Percentiles rank a stretch among this genome's conserved stretches.
Evolutionary conservation across 2,797 vertebrate genomes (phyloP).

Genomic region (Sorex maritimensis): DNA sequence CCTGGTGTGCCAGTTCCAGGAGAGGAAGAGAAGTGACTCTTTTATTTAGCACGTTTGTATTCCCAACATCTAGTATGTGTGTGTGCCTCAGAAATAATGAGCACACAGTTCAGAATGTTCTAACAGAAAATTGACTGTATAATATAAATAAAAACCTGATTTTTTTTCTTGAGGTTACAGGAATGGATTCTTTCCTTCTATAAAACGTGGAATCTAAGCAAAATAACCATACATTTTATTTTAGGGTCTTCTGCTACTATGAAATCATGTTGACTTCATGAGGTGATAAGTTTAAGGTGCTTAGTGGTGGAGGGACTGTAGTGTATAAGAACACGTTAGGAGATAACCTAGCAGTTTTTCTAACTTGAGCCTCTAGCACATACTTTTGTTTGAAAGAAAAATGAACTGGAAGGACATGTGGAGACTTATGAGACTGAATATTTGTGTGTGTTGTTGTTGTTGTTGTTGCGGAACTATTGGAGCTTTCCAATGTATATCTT

Average conservation of each 20-base stretch:
- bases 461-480: background rate
- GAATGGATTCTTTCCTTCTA: background rate
- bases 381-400: constrained; percentile 29
- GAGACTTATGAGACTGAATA: background rate
- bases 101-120: constrained; percentile 32
- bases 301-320: background rate
- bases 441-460: background rate
- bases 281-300: background rate
- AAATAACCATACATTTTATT: background rate
- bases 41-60: accelerated
- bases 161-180: background rate
- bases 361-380: background rate
- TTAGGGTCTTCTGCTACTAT: constrained; percentile 25
- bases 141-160: constrained; percentile 6
- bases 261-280: background rate
- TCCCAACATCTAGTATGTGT: background rate
- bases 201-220: background rate
- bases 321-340: background rate
- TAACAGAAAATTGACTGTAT: constrained; percentile 1
- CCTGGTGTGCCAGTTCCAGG: background rate
- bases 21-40: background rate
- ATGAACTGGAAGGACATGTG: background rate
- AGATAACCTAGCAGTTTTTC: constrained; percentile 11
- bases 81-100: background rate
- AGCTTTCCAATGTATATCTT: constrained; percentile 66